These are phyloP conservation scores for Sphecodes monilicornis DNA, from an alignment of 2,888 invertebrate genomes.

Conservation along the genomic window DNA sequence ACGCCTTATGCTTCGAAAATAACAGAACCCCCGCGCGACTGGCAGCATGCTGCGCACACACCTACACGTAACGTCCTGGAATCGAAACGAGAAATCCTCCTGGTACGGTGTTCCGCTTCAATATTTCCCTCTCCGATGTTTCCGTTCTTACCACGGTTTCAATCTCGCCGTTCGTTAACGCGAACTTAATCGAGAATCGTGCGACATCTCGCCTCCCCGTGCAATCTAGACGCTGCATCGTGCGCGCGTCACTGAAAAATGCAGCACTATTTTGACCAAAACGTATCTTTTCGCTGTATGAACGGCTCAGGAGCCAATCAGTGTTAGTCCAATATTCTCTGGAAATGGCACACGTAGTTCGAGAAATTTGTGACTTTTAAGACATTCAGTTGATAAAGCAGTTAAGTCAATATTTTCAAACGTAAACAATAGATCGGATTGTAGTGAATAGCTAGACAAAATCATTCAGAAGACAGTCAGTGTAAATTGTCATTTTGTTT, in stretches of 20 bases:
- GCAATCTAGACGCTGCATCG: background rate
- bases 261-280: background rate
- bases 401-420: too few relatives aligned
- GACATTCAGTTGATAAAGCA: background rate
- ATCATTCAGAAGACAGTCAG: too few relatives aligned
- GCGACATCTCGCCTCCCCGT: background rate
- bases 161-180: slow-evolving; percentile 26
- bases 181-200: slow-evolving; percentile 28
- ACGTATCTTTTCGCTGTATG: background rate
- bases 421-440: too few relatives aligned
- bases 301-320: background rate
- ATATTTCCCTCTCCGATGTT: slow-evolving; percentile 24
- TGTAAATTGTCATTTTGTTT: too few relatives aligned
- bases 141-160: slow-evolving; percentile 28
- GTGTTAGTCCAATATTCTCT: background rate
- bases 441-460: too few relatives aligned
- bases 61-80: background rate
- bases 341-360: background rate
- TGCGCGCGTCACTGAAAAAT: background rate
- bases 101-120: slow-evolving; percentile 13
- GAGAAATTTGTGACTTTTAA: background rate
- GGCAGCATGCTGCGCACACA: slow-evolving; percentile 1
- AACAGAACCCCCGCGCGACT: background rate
- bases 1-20: slow-evolving; percentile 14
- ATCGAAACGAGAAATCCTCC: slow-evolving; percentile 10